Base-by-base conservation (phyloP, 1,140 invertebrate genomes). In the Euwallacea similis region DNA sequence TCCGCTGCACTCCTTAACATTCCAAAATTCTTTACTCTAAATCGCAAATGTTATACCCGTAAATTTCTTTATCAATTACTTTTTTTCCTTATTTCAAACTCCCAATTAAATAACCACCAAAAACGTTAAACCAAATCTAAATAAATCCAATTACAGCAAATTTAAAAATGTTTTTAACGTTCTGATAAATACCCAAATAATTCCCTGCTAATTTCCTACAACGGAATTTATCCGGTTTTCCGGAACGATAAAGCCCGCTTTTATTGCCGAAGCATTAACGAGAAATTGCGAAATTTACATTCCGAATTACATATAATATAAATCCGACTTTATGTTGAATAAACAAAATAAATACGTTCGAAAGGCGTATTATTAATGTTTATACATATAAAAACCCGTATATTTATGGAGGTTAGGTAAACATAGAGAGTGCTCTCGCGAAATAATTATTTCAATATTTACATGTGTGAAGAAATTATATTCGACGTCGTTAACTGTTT, bases 321-420 rank as follows among this genome's bases (percentile, higher is more conserved):
- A 58, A 58, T 58, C 8, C 13, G 55, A 13, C 10, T 58, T 58
- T 58, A 58, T 16, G 55, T 58, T 58, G 21, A n/a, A 21, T 58
- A 58, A 58, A 58, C 11, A 58, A 58, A 58, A 58, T 58, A 58
- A 58, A 58, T 58, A 58, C 55, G 16, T 15, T 50, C 46, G 46
- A 50, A 50, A 50, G 13, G 9, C 46, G 9, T 13, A 11, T 2
- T 50, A 50, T 50, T 33, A 33, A 33, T 50, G 21, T 16, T 58
- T 33, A 21, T 58, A 9, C 9, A 16, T 58, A 58, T 58, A 58
- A 58, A 58, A 58, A 58, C 55, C 16, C 9, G 47, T 10, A 58
- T 2, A 58, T 58, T 58, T 11, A 58, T 58, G 55, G 55, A 33
- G 55, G 55, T 58, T 58, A 58, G 9, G 55, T 33, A 58, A 58